phyloP scores from a whole-genome alignment of 92 coral and sea anemone genomes.

The Siderastrea radians region DNA sequence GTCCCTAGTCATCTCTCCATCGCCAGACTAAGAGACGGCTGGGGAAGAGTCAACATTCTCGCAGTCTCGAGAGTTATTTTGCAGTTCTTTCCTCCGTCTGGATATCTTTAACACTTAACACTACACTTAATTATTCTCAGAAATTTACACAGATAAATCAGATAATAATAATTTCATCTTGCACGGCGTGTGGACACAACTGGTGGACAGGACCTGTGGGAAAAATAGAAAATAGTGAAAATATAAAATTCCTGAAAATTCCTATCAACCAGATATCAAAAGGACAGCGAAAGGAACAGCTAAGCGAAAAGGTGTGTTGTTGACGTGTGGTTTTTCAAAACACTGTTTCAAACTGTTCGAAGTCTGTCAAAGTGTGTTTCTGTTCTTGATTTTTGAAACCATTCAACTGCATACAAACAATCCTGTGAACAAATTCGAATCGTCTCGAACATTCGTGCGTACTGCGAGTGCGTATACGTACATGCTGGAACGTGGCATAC shows the following conservation, averaged over 20 bases:
- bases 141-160: constrained; percentile 9
- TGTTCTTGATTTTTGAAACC: constrained; percentile 26
- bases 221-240: neutral
- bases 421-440: constrained; percentile 23
- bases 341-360: neutral
- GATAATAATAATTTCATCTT: constrained; percentile 16
- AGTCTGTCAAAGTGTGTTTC: constrained; percentile 12
- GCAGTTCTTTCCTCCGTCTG: too few relatives aligned
- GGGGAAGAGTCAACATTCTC: constrained; percentile 36
- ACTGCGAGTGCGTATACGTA: constrained; percentile 17
- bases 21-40: constrained; percentile 36
- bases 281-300: constrained; percentile 32
- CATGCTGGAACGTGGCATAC: constrained; percentile 27
- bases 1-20: constrained; percentile 24
- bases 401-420: constrained; percentile 29
- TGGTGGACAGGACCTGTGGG: constrained; percentile 3
- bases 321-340: constrained; percentile 28
- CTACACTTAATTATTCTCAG: constrained; percentile 19
- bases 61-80: neutral
- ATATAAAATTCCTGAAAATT: constrained; percentile 18
- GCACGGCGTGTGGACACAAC: constrained; percentile 4
- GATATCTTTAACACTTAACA: constrained; percentile 13
- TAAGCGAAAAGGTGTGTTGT: constrained; percentile 27
- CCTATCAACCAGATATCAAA: constrained; percentile 24
- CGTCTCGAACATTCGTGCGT: constrained; percentile 20